Evolutionary conservation across 2,888 invertebrate species (phyloP), one percentile per base, ranked within the genome.

Genomic region (Lycaena phlaeas): DNA sequence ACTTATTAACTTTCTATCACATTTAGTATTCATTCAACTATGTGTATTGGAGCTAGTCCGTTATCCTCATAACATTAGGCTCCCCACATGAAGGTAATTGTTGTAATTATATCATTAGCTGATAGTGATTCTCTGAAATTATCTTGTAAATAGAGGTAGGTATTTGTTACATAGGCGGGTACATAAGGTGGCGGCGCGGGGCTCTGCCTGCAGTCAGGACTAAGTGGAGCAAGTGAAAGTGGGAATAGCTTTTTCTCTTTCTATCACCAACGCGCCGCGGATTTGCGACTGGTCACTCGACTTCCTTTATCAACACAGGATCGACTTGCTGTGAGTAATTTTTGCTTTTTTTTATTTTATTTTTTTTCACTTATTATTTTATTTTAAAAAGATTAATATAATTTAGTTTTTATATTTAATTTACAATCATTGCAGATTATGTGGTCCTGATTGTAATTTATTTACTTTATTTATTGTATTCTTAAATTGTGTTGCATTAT

Each of bases 191-290:
- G 42, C 29, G 43, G 12, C 36, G 34, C 38, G 56, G 56, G 53
- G 52, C 50, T 62, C 73, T 75, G 57, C 68, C 54, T 52, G 46
- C 41, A 48, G 49, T 59, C 64, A 73, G 79, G 73, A 75, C 63
- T 56, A 75, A 69, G 74, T 75, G 63, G 72, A 66, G 51, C 72
- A 52, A 68, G 77, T 76, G 82, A 82, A 82, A 82, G 82, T 76
- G 63, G 62, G 60, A 64, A 64, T 56, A 64, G 60, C 55, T 65
- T 64, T 69, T 61, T 69, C 69, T 68, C 67, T 64, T 52, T 63
- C 61, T 48, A 51, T 52, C 55, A 51, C 46, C 55, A 51, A 52
- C 46, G 46, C 49, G 56, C 46, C 49, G 52, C 56, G 58, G 59
- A 59, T 56, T 54, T 52, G 60, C 56, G 43, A 50, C 42, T 51